Evolutionary conservation across 1,140 invertebrate genomes (phyloP).

Genomic region (Manduca sexta): DNA sequence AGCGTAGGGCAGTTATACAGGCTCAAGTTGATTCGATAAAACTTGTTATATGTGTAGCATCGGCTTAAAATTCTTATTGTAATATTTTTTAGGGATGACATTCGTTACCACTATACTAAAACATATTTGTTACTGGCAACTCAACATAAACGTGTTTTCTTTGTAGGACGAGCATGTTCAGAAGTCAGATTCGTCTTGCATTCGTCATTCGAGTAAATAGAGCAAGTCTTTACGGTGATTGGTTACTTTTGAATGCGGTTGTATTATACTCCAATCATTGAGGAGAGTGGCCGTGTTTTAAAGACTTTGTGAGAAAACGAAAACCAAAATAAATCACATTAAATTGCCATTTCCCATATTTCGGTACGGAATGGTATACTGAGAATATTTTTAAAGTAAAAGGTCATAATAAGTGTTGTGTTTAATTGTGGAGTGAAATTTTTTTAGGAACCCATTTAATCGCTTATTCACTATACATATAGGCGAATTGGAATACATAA

Average conservation of each 20-base stretch:
- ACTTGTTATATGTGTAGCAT: too few relatives aligned
- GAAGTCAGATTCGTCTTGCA: too few relatives aligned
- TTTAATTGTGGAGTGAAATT: constrained; percentile 12
- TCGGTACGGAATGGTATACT: constrained; percentile 14
- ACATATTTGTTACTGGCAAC: background rate
- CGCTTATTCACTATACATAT: background rate
- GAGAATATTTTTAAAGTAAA: constrained; percentile 14
- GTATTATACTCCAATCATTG: background rate
- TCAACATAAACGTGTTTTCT: background rate
- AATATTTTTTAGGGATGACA: background rate
- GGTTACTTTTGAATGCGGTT: background rate
- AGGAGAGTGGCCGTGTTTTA: background rate
- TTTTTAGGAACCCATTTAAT: constrained; percentile 4
- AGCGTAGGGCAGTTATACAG: too few relatives aligned
- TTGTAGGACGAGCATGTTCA: background rate
- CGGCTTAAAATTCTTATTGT: too few relatives aligned
- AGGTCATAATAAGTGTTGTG: constrained; percentile 6
- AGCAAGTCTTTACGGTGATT: background rate
- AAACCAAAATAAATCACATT: constrained; percentile 23
- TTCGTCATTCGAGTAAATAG: too few relatives aligned
- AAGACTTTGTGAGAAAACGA: constrained; percentile 4
- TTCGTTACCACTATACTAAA: background rate
- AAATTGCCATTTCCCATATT: constrained; percentile 47
- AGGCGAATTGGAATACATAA: constrained; percentile 5
- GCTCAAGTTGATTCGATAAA: too few relatives aligned